These are phyloP conservation scores for Bolinopsis microptera DNA, from an alignment of 37 sponge, comb jelly and placozoan species.

Conservation along the genomic window DNA sequence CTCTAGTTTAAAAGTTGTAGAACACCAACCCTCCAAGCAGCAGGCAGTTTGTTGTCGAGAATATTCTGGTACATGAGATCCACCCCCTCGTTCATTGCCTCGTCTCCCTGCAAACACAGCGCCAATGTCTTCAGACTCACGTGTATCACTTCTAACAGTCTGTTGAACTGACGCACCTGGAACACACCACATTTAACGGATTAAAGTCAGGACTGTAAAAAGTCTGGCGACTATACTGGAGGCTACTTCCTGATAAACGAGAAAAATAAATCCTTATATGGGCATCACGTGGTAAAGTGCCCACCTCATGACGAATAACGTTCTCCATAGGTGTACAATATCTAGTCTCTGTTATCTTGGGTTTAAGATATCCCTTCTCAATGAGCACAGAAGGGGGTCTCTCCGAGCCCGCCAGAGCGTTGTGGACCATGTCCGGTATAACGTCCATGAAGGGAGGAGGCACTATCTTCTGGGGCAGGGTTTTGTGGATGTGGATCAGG, in stretches of 20 bases:
- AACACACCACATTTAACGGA: background rate
- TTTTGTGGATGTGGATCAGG: slow-evolving; percentile 65
- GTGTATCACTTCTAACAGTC: slow-evolving; percentile 5
- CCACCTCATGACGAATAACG: slow-evolving; percentile 39
- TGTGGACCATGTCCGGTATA: slow-evolving; percentile 30
- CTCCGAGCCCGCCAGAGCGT: slow-evolving; percentile 5
- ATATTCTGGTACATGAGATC: slow-evolving; percentile 53
- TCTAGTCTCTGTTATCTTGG: slow-evolving; percentile 6
- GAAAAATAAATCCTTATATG: too few species aligned
- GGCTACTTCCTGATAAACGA: too few species aligned
- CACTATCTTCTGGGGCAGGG: slow-evolving; percentile 47
- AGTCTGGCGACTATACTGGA: too few species aligned
- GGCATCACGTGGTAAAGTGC: too few species aligned
- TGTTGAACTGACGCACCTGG: slow-evolving; percentile 62
- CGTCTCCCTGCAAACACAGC: slow-evolving; percentile 63
- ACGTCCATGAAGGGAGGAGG: slow-evolving; percentile 29
- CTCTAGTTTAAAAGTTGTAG: too few species aligned
- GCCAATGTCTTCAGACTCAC: background rate
- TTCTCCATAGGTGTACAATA: slow-evolving; percentile 46
- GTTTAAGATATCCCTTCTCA: slow-evolving; percentile 55
- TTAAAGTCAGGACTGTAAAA: too few species aligned
- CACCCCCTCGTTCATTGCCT: background rate
- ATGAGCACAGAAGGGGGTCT: slow-evolving; percentile 24
- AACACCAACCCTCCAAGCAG: slow-evolving; percentile 27
- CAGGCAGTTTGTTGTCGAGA: slow-evolving; percentile 24